Percentiles rank a stretch among this genome's conserved stretches.
Conservation (phyloP, 2,113 vertebrate species). For the Catharus bicknelli region DNA sequence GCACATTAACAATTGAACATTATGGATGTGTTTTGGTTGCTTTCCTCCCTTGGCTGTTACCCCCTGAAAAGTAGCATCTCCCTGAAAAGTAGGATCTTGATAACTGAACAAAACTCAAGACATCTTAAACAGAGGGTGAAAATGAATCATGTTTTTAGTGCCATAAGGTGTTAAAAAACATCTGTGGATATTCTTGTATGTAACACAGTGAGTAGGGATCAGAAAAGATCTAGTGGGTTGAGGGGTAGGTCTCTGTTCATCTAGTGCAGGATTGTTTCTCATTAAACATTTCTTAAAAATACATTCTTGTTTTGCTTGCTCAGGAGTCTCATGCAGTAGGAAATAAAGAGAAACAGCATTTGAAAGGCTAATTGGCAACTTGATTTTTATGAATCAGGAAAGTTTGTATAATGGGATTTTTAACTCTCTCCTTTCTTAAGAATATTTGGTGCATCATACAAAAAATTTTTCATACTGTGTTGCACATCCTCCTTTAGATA, state of each 20-base stretch:
- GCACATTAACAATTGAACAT: background rate
- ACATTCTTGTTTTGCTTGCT: background rate
- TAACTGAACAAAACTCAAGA: background rate
- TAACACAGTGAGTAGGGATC: background rate
- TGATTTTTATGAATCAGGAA: background rate
- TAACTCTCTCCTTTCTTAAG: background rate
- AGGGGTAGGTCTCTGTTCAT: background rate
- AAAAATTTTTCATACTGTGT: background rate
- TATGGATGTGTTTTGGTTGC: background rate
- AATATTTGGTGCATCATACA: background rate
- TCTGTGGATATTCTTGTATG: background rate
- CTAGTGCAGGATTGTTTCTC: background rate
- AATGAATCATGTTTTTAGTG: background rate
- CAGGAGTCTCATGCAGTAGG: background rate
- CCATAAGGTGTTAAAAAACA: background rate
- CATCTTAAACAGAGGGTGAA: background rate
- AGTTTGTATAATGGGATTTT: background rate
- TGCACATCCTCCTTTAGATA: background rate
- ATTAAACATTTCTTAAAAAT: background rate
- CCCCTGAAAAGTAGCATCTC: background rate
- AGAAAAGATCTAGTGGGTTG: rapidly evolving
- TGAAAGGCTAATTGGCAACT: background rate
- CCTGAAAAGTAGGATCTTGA: background rate
- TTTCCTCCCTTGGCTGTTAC: background rate
- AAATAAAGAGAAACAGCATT: background rate